phyloP scores from a whole-genome alignment of 2,113 vertebrate species.

The Myotis brandtii region DNA sequence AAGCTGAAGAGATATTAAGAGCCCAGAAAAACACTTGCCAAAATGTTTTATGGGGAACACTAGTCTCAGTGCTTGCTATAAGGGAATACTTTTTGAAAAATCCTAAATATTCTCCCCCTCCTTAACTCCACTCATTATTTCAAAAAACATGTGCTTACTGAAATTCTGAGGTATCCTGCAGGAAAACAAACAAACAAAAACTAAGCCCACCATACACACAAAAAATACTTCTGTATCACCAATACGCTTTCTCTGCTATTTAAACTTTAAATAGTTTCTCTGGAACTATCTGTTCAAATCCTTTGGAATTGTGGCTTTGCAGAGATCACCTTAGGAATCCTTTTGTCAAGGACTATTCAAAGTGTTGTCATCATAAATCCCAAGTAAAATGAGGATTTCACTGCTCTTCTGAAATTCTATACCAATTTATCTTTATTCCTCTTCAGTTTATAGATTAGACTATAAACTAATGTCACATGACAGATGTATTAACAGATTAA shows the following conservation, averaged over 20 bases:
- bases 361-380: neutral
- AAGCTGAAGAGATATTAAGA: neutral
- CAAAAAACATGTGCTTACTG: neutral
- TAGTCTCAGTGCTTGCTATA: neutral
- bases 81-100: neutral
- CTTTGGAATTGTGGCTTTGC: neutral
- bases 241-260: neutral
- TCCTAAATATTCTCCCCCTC: neutral
- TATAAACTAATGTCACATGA: neutral
- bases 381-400: neutral
- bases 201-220: neutral
- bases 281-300: neutral
- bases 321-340: neutral
- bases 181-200: neutral
- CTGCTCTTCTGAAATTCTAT: neutral
- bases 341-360: neutral
- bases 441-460: neutral
- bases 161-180: neutral
- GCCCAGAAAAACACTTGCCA: neutral
- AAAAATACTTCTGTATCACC: neutral
- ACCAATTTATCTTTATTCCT: neutral
- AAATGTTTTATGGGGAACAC: neutral
- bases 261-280: neutral
- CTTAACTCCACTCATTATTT: neutral
- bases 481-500: neutral